Evolutionary conservation across 2,113 vertebrate genomes (phyloP).

Genomic region (Bos indicus): DNA sequence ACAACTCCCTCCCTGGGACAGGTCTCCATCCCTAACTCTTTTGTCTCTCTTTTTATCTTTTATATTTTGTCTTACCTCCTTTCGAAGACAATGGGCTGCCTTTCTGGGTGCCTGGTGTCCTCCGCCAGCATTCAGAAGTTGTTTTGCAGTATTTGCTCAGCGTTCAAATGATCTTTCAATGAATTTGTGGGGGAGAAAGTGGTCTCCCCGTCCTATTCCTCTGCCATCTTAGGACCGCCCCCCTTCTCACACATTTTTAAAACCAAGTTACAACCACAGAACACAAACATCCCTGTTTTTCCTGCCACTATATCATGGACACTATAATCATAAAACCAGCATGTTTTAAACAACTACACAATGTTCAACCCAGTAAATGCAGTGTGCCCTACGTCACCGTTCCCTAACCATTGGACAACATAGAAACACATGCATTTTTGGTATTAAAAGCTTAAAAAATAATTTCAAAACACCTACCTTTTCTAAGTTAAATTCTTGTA

Average conservation of each 20-base stretch:
- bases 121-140: not conserved
- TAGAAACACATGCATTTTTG: not conserved
- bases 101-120: not conserved
- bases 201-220: not conserved
- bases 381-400: not conserved
- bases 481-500: conserved; percentile 87
- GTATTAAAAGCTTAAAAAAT: not conserved
- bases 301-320: accelerated
- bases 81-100: not conserved
- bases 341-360: accelerated
- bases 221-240: not conserved
- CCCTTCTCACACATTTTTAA: not conserved
- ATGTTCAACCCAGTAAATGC: not conserved
- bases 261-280: not conserved
- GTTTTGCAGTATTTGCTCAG: not conserved
- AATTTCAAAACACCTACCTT: conserved; percentile 82
- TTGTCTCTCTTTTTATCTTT: not conserved
- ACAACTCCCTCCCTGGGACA: accelerated
- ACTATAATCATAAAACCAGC: not conserved
- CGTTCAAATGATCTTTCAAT: not conserved
- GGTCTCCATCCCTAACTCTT: not conserved
- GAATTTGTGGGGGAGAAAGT: not conserved
- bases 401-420: not conserved
- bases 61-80: not conserved
- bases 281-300: not conserved